These are phyloP conservation scores for Ostrea edulis DNA, from an alignment of 1,140 invertebrate species.

Conservation along the genomic window DNA sequence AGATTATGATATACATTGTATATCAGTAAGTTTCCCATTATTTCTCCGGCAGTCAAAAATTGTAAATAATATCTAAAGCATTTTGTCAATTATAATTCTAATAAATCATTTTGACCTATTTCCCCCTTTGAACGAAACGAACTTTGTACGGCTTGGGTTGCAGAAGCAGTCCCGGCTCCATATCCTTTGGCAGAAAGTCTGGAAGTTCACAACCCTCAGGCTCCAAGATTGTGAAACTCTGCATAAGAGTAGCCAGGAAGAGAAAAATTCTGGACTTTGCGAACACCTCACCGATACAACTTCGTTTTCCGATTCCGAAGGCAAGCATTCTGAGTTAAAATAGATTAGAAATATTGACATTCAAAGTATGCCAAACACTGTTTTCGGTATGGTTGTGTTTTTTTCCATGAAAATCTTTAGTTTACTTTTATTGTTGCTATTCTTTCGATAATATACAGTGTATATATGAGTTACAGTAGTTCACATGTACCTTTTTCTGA, in stretches of 20 bases:
- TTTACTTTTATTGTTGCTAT: too few relatives aligned
- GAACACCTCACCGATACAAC: background rate
- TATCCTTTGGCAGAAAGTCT: background rate
- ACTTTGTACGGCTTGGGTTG: background rate
- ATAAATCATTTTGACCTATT: too few relatives aligned
- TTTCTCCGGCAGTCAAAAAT: background rate
- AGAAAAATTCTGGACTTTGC: slow-evolving; percentile 29
- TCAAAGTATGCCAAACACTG: too few relatives aligned
- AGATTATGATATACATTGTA: background rate
- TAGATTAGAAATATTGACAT: too few relatives aligned
- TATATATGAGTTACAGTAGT: too few relatives aligned
- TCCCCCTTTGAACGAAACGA: background rate
- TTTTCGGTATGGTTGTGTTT: too few relatives aligned
- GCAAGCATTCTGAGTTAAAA: too few relatives aligned
- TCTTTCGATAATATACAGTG: too few relatives aligned
- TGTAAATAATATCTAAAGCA: too few relatives aligned
- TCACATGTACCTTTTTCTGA: slow-evolving; percentile 38
- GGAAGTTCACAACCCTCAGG: background rate
- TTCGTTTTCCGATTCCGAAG: too few relatives aligned
- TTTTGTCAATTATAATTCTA: too few relatives aligned
- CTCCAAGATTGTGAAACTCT: background rate
- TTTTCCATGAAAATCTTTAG: too few relatives aligned
- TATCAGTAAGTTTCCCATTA: background rate
- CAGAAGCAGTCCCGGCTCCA: background rate
- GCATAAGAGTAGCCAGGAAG: background rate